Evolutionary conservation across 2,113 vertebrate species (phyloP), one percentile per base, ranked within the genome.

Genomic region (Gambusia affinis): DNA sequence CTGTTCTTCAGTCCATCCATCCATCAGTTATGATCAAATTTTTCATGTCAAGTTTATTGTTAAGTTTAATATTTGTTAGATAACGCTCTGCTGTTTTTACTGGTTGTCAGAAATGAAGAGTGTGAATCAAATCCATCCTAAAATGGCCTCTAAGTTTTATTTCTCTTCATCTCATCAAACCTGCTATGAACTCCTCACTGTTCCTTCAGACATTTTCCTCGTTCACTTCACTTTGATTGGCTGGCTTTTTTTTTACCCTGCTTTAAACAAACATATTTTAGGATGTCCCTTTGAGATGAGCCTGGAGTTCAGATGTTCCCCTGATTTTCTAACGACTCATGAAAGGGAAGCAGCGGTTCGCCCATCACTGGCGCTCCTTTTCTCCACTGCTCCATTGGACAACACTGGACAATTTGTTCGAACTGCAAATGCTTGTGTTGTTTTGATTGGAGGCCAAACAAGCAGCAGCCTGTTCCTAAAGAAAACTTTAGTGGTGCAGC

Each of bases 391-490:
- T 67, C 76, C 64, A 1, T 75, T 28, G 81, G 84, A 89, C 89
- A 88, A 93, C 92, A 94, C 88, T 92, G 92, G 87, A 85, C 86
- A 91, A 88, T 92, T 93, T 95, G 93, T 95, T 92, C 84, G 79
- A 87, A 85, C 88, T 76, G 90, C 88, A 87, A 92, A 90, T 76
- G 79, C 87, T 62, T 79, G 73, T 84, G 88, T 91, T 92, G 90
- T 92, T 93, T 92, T 93, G 70, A 66, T 92, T 93, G 90, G 82
- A 87, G 82, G 85, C 90, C 89, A 92, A 93, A 94, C 94, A 95
- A 95, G 92, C 84, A 65, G 88, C 90, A 82, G 91, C 90, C 88
- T 95, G 93, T 94, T 95, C 90, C 92, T 92, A 91, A 89, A 89
- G 92, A 94, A 95, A 95, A 94, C 92, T 94, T 92, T 88, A 88